A percentile compares a stretch with the other conserved stretches of the same genome.
Conservation (phyloP, 2,888 invertebrate species). For the Erpobdella octoculata region DNA sequence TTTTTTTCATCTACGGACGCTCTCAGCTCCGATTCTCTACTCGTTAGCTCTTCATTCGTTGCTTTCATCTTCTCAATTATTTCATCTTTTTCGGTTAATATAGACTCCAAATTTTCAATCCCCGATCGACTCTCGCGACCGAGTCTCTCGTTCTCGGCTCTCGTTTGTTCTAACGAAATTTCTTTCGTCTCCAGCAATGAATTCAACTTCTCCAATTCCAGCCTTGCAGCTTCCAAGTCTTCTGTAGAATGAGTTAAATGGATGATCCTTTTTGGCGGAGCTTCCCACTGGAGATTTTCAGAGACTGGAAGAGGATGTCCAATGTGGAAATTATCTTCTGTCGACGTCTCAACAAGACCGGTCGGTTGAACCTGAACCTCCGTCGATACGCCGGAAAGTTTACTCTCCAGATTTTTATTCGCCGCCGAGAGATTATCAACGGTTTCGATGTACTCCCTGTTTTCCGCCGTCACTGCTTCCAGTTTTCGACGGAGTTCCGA, state of each 20-base stretch:
- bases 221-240: neutral
- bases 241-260: neutral
- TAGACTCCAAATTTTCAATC: slow-evolving; percentile 7
- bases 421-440: neutral
- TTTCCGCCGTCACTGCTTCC: neutral
- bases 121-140: neutral
- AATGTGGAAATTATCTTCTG: neutral
- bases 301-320: neutral
- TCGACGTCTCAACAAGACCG: neutral
- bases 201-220: neutral
- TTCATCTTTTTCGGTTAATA: slow-evolving; percentile 19
- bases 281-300: neutral
- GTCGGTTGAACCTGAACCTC: neutral
- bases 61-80: neutral
- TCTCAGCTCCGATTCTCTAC: neutral
- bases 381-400: too few relatives aligned
- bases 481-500: neutral
- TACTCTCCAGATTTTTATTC: neutral
- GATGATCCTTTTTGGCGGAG: neutral
- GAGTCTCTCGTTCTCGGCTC: slow-evolving; percentile 7
- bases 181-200: neutral
- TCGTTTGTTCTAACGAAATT: neutral
- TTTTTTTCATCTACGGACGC: neutral
- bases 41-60: neutral
- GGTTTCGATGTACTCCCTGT: neutral